Evolutionary conservation across 2,113 vertebrate species (phyloP).

Genomic region (Nipponia nippon): DNA sequence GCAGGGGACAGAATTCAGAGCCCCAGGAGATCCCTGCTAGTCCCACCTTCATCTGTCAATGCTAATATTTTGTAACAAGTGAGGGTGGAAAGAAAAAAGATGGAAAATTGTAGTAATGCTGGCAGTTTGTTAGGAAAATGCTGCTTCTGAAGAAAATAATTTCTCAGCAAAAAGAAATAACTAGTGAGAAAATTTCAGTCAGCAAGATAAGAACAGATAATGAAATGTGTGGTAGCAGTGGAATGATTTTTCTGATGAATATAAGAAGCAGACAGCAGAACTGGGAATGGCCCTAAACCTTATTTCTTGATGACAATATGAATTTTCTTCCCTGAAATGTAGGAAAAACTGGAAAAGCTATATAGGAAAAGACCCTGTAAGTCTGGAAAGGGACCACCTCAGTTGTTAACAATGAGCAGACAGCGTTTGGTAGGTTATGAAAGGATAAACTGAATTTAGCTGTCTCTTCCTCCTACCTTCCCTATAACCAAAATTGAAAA

Average conservation of each 20-base stretch:
- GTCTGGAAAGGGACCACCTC: neutral
- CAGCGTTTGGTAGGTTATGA: neutral
- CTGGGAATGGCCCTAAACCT: neutral
- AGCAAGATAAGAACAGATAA: neutral
- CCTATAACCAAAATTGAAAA: neutral
- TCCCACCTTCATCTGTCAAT: neutral
- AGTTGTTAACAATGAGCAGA: neutral
- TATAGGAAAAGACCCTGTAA: neutral
- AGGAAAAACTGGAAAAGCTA: neutral
- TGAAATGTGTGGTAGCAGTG: neutral
- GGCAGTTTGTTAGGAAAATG: neutral
- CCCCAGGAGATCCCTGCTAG: neutral
- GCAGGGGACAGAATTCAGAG: neutral
- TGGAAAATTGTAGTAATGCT: neutral
- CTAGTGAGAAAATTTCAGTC: neutral
- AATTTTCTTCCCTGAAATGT: neutral
- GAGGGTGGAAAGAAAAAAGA: neutral
- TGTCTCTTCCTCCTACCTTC: neutral
- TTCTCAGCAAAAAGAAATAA: neutral
- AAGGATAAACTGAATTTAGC: neutral
- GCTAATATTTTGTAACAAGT: neutral
- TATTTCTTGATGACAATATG: neutral
- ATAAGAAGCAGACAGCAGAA: neutral
- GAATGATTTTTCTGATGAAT: neutral
- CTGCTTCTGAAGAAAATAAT: neutral